phyloP scores from a whole-genome alignment of 2,113 vertebrate species.

The Phaethornis superciliosus region DNA sequence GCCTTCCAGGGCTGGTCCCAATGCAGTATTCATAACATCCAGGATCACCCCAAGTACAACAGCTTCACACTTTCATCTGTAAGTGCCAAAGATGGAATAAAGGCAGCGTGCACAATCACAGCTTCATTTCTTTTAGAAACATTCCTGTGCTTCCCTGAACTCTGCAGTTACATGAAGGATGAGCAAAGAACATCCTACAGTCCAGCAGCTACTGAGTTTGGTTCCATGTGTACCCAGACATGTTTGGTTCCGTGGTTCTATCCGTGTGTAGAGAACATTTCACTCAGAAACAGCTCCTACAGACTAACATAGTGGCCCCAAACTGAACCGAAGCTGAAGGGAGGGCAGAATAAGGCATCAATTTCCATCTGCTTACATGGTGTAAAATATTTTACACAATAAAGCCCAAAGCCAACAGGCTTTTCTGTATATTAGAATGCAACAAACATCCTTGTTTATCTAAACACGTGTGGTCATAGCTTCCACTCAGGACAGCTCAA shows the following conservation, averaged over 20 bases:
- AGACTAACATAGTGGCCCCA: neutral
- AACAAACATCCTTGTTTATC: neutral
- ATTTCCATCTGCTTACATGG: neutral
- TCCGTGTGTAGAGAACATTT: neutral
- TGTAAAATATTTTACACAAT: neutral
- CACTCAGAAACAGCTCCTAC: neutral
- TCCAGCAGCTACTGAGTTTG: neutral
- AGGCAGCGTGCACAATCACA: neutral
- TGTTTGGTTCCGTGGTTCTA: too few relatives aligned
- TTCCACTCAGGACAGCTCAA: neutral
- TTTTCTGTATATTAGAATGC: neutral
- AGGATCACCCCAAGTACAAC: neutral
- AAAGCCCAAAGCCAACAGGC: neutral
- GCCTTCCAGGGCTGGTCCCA: neutral
- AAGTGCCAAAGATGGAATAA: neutral
- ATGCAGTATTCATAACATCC: neutral
- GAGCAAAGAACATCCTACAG: neutral
- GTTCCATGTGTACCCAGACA: too few relatives aligned
- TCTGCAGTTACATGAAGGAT: neutral
- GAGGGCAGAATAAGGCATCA: neutral
- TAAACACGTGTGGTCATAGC: rapidly evolving
- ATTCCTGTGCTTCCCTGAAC: neutral
- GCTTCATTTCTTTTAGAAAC: neutral
- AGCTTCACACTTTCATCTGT: neutral
- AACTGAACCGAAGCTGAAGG: neutral